phyloP scores from a whole-genome alignment of 2,113 vertebrate genomes.

The Petaurus breviceps region DNA sequence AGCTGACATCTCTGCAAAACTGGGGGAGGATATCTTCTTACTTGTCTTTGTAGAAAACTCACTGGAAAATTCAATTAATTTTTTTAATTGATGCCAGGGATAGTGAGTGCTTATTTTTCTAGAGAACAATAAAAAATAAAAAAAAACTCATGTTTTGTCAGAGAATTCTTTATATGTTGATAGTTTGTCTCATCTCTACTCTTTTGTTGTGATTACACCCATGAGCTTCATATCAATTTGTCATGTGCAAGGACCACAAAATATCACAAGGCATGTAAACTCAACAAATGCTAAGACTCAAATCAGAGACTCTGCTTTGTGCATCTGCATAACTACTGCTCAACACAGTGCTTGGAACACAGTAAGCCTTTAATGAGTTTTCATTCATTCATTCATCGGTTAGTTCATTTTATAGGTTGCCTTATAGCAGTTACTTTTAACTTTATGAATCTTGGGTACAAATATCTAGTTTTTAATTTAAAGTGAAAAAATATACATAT shows the following conservation, averaged over 20 bases:
- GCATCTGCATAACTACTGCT: background rate
- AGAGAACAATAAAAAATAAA: background rate
- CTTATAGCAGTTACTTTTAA: background rate
- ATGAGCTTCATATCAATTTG: background rate
- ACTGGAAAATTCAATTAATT: slow-evolving; percentile 13
- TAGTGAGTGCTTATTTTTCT: slow-evolving; percentile 15
- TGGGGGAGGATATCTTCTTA: slow-evolving; percentile 52
- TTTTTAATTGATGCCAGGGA: background rate
- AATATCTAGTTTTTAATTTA: slow-evolving; percentile 8
- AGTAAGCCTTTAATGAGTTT: background rate
- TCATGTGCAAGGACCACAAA: background rate
- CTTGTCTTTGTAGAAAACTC: slow-evolving; percentile 18
- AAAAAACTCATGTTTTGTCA: background rate
- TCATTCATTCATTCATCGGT: slow-evolving; percentile 38
- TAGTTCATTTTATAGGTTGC: background rate
- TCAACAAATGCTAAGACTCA: slow-evolving; percentile 1
- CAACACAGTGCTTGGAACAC: background rate
- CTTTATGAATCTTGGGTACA: background rate
- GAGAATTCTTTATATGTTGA: slow-evolving; percentile 13
- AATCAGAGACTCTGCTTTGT: background rate
- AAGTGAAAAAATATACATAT: slow-evolving; percentile 41
- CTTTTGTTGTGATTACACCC: slow-evolving; percentile 26
- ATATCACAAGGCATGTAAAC: background rate
- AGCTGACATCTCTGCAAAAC: slow-evolving; percentile 40
- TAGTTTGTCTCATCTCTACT: background rate